phyloP scores from a whole-genome alignment of 1,140 invertebrate species.

The Drosophila pandora region DNA sequence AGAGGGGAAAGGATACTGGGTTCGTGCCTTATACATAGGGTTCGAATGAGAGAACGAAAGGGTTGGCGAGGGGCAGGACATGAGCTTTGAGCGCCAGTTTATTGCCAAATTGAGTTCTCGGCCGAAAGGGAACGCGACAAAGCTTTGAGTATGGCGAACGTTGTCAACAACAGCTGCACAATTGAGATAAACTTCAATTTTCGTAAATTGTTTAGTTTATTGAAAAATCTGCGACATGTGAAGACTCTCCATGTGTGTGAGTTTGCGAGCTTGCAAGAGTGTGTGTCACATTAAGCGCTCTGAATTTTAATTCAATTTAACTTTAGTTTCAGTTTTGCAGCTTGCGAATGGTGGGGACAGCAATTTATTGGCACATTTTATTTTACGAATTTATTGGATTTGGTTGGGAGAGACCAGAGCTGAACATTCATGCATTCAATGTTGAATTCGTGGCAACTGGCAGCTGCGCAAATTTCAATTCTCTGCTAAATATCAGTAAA shows the following conservation, averaged over 20 bases:
- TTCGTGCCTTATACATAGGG: conserved; percentile 41
- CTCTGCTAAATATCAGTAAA: conserved; percentile 1
- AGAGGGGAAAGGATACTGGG: conserved; percentile 5
- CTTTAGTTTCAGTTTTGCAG: conserved; percentile 66
- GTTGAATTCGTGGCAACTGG: conserved; percentile 30
- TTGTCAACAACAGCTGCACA: conserved; percentile 82
- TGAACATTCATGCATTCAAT: not conserved
- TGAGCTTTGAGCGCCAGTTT: conserved; percentile 64
- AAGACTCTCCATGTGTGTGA: conserved; percentile 41
- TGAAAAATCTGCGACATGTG: conserved; percentile 81
- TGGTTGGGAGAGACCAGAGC: conserved; percentile 35
- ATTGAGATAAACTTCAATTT: conserved; percentile 83
- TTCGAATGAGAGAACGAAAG: conserved; percentile 1
- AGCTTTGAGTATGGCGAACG: conserved; percentile 69
- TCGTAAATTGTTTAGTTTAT: conserved; percentile 83
- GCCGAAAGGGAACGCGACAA: conserved; percentile 40
- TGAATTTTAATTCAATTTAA: conserved; percentile 82
- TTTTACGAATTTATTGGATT: conserved; percentile 77
- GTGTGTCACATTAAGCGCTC: conserved; percentile 63
- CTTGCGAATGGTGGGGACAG: conserved; percentile 40
- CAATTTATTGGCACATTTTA: conserved; percentile 78
- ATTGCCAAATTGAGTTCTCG: conserved; percentile 81
- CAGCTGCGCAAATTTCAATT: conserved; percentile 46
- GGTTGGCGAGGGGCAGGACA: conserved; percentile 9
- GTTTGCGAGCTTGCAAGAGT: not conserved